Conservation (phyloP, 2,113 vertebrate genomes). For the Lepidiolamprologus cunningtoni region DNA sequence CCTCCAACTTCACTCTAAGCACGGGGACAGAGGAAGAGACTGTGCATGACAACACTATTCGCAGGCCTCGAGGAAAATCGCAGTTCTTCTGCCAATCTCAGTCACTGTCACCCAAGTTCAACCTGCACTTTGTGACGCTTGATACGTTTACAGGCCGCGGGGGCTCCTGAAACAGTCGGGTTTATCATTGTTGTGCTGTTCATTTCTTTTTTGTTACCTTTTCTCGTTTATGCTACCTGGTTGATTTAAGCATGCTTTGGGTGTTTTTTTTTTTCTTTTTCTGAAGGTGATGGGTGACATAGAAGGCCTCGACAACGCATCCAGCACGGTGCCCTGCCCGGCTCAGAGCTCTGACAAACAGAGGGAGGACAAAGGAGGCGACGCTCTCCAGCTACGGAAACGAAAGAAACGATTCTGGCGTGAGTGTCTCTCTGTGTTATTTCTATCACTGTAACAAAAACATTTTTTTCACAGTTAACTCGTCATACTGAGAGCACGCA, state of each 20-base stretch:
- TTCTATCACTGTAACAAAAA: background rate
- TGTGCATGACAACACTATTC: constrained; percentile 32
- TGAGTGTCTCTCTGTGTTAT: constrained; percentile 44
- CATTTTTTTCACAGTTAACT: background rate
- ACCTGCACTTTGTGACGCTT: constrained; percentile 25
- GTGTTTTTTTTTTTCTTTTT: fast-evolving
- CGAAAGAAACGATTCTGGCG: constrained; percentile 59
- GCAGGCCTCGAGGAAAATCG: constrained; percentile 24
- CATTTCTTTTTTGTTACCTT: background rate
- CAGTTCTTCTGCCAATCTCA: constrained; percentile 25
- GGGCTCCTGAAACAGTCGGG: background rate
- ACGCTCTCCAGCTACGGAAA: constrained; percentile 47
- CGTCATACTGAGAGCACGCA: background rate
- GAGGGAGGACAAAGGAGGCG: background rate
- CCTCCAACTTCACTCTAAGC: constrained; percentile 35
- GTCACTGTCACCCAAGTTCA: constrained; percentile 36
- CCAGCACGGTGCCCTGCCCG: constrained; percentile 7
- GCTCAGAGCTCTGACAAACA: constrained; percentile 18
- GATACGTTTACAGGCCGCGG: background rate
- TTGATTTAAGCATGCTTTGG: background rate
- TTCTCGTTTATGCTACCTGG: background rate
- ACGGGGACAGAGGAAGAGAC: constrained; percentile 26
- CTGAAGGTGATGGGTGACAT: constrained; percentile 78
- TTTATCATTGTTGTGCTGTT: background rate
- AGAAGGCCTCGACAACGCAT: constrained; percentile 22